Base-by-base conservation (phyloP, 2,888 invertebrate species). In the Acleris laterana region DNA sequence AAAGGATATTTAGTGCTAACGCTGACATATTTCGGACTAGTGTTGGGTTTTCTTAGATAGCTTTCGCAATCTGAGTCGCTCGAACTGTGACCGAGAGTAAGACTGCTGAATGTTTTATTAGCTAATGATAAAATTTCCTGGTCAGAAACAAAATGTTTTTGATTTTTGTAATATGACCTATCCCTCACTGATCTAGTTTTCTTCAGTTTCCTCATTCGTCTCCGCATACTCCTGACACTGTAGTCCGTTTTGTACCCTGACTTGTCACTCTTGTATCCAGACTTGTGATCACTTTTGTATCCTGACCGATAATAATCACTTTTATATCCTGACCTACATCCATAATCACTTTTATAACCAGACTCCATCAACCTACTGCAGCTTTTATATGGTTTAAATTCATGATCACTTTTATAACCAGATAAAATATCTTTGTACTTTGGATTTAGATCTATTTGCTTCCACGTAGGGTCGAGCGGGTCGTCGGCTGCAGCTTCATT, bases 301-400 rank as follows among this genome's bases (percentile, higher is more conserved):
- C 95, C 95, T 1, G 94, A 94, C 13, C 88, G 85, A 72, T 85
- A 87, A 73, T 89, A 90, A 78, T 93, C 93, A 72, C 89, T 92
- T 80, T 90, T 93, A 69, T 93, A 93, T 19, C 93, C 93, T 53
- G 92, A 93, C 74, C 93, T 84, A 72, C 93, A 90, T 0, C 94
- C 94, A 71, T 94, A 95, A 77, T 95, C 95, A 64, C 94, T 95
- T 67, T 94, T 94, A 74, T 95, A 95, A 2, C 94, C 95, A 2
- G 94, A 94, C 74, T 93, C 93, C 71, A 93, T 93, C 28, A 93
- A 78, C 68, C 93, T 87, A 76, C 93, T 93, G 72, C 93, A 93
- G 70, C 92, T 93, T 80, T 90, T 93, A 71, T 91, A 93, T 1
- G 91, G 91, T 68, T 93, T 93, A 67, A 93, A 89, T 75, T 93